Evolutionary conservation across 1,140 invertebrate genomes (phyloP).

Genomic region (Zaprionus davidi): DNA sequence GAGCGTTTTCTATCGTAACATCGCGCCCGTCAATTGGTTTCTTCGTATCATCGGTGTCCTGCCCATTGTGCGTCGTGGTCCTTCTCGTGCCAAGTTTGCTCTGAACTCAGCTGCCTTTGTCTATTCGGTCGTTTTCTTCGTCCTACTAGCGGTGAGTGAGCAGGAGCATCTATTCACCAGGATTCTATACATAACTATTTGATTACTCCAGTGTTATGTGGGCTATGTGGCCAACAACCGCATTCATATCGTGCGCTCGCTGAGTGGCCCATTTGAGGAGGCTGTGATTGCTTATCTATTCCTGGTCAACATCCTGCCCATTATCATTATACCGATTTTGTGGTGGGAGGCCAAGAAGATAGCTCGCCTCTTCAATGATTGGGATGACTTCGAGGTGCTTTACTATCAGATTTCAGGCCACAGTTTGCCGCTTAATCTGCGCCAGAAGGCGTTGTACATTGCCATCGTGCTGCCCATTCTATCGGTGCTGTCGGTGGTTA

Average conservation of each 20-base stretch:
- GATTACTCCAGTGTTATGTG: slow-evolving; percentile 84
- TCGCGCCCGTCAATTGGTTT: slow-evolving; percentile 86
- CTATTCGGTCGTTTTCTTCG: slow-evolving; percentile 86
- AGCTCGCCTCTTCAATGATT: slow-evolving; percentile 86
- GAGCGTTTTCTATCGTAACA: slow-evolving; percentile 86
- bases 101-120: slow-evolving; percentile 85
- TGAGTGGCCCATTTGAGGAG: slow-evolving; percentile 89
- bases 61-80: slow-evolving; percentile 85
- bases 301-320: slow-evolving; percentile 87
- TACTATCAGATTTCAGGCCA: slow-evolving; percentile 86
- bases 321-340: slow-evolving; percentile 86
- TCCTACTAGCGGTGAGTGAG: slow-evolving; percentile 80
- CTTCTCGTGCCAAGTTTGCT: slow-evolving; percentile 84
- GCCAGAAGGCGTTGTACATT: slow-evolving; percentile 85
- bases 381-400: slow-evolving; percentile 87
- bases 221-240: slow-evolving; percentile 86
- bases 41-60: slow-evolving; percentile 86
- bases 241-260: slow-evolving; percentile 86
- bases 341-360: slow-evolving; percentile 88
- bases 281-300: slow-evolving; percentile 89
- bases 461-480: slow-evolving; percentile 86
- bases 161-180: neutral
- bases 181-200: neutral
- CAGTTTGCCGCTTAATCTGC: slow-evolving; percentile 84
- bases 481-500: slow-evolving; percentile 86